Conservation (phyloP, 2,113 vertebrate species). For the Muntiacus reevesi region DNA sequence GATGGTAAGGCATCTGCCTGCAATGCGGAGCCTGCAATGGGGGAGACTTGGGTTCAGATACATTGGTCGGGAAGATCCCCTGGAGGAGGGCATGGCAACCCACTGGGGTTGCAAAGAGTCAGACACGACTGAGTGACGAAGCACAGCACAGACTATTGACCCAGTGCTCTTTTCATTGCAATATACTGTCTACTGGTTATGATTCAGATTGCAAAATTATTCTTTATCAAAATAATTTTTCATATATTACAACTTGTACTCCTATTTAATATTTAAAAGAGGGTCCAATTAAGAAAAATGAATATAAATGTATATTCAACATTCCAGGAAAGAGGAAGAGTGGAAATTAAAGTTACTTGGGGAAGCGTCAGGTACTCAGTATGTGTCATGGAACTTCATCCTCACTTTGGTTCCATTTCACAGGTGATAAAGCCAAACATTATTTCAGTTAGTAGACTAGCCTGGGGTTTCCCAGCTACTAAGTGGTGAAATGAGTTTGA, state of each 20-base stretch:
- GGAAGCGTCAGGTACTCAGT: background rate
- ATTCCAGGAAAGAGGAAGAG: background rate
- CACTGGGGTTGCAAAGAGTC: background rate
- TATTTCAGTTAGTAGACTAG: background rate
- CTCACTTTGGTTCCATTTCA: background rate
- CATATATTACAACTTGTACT: background rate
- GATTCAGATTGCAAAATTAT: background rate
- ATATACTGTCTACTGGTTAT: background rate
- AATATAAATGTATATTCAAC: background rate
- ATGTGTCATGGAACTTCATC: background rate
- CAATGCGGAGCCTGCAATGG: background rate
- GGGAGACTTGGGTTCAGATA: background rate
- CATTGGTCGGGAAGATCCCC: background rate
- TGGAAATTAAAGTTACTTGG: background rate
- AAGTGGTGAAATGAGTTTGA: background rate
- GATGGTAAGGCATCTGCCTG: rapidly evolving
- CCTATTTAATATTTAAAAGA: background rate
- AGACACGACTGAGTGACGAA: background rate
- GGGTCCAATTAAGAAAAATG: background rate
- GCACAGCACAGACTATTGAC: background rate
- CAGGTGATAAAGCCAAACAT: background rate
- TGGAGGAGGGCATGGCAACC: background rate
- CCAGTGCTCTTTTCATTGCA: background rate
- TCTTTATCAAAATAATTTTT: background rate
- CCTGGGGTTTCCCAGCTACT: background rate